Evolutionary conservation across 1,140 invertebrate species (phyloP).

Genomic region (Heterodera carotae): DNA sequence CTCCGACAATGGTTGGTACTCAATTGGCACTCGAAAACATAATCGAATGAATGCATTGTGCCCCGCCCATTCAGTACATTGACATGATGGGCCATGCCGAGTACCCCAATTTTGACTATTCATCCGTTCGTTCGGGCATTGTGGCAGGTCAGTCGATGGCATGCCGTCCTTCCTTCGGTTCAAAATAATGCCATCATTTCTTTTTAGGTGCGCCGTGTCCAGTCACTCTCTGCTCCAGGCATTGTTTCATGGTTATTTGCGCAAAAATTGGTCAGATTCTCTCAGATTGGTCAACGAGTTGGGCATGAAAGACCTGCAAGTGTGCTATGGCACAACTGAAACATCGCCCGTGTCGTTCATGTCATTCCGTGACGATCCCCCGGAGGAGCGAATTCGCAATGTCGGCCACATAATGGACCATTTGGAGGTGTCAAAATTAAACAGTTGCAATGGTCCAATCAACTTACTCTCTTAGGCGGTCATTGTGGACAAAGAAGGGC

Average conservation of each 20-base stretch:
- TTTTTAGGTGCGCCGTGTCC: conserved; percentile 73
- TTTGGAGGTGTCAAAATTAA: conserved; percentile 69
- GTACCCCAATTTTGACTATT: conserved; percentile 55
- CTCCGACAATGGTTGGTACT: conserved; percentile 84
- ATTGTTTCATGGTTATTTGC: not conserved
- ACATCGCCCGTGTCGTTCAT: conserved; percentile 73
- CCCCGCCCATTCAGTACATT: conserved; percentile 67
- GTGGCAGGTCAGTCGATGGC: conserved; percentile 73
- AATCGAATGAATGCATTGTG: not conserved
- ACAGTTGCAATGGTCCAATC: not conserved
- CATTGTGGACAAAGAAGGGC: conserved; percentile 75
- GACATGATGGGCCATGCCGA: conserved; percentile 73
- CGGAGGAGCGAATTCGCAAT: conserved; percentile 73
- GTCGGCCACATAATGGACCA: conserved; percentile 80
- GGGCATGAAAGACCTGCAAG: conserved; percentile 61
- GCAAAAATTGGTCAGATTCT: no score
- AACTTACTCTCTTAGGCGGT: conserved; percentile 67
- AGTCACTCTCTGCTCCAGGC: conserved; percentile 70
- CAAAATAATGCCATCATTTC: no score
- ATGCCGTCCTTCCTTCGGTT: no score
- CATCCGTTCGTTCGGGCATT: conserved; percentile 65
- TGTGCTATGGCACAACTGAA: conserved; percentile 85
- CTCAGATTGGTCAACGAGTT: conserved; percentile 60
- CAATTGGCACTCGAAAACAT: not conserved
- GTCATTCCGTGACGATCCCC: conserved; percentile 71